These are phyloP conservation scores for Mycteria americana DNA, from an alignment of 2,797 vertebrate genomes.

Conservation along the genomic window DNA sequence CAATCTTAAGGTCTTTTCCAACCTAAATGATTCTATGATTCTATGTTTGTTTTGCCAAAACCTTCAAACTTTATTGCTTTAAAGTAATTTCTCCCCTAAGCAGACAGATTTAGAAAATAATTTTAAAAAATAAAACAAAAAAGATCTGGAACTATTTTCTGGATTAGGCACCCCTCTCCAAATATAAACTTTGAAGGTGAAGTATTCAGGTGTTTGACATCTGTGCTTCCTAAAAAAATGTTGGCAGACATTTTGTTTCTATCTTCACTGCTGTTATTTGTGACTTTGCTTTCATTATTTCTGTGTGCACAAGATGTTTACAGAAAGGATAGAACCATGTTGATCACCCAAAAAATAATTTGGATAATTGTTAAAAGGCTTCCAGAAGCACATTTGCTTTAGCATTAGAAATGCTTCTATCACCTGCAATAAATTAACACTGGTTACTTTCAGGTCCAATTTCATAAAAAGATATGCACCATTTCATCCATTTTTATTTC, in stretches of 20 bases:
- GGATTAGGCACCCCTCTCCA: neutral
- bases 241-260: neutral
- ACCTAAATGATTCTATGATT: neutral
- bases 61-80: neutral
- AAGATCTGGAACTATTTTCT: neutral
- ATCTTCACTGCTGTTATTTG: neutral
- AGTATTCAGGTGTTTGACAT: neutral
- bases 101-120: neutral
- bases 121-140: neutral
- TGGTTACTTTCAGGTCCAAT: neutral
- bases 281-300: neutral
- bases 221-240: neutral
- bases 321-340: neutral
- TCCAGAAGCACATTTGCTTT: neutral
- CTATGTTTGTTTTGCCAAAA: neutral
- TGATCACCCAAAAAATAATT: neutral
- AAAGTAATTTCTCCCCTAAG: neutral
- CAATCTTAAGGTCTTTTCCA: neutral
- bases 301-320: neutral
- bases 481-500: neutral
- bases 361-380: neutral
- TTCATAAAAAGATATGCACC: neutral
- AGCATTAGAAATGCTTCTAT: neutral
- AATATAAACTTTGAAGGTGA: neutral
- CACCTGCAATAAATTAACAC: neutral